These are phyloP conservation scores for Gymnoscopelus microlampas DNA, from an alignment of 2,797 vertebrate species.

Conservation along the genomic window DNA sequence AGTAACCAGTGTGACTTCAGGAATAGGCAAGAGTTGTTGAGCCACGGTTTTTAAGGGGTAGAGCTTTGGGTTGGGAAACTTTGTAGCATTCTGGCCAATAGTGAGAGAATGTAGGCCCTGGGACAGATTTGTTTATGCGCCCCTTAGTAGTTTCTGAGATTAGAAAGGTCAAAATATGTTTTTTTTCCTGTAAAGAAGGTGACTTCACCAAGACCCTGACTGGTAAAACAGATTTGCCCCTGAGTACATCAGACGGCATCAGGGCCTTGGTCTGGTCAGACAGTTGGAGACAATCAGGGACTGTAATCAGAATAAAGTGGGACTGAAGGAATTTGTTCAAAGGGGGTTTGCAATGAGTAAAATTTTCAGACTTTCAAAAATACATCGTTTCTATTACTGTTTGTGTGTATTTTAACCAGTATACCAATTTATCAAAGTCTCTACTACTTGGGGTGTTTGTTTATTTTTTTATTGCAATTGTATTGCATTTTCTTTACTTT, in stretches of 20 bases:
- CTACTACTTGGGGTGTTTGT: slow-evolving; percentile 55
- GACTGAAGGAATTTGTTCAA: slow-evolving; percentile 40
- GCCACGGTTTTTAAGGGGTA: slow-evolving; percentile 57
- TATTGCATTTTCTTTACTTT: slow-evolving; percentile 58
- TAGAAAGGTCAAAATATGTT: slow-evolving; percentile 9
- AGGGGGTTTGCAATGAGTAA: slow-evolving; percentile 62
- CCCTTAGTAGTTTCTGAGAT: slow-evolving; percentile 37
- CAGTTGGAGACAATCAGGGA: slow-evolving; percentile 67
- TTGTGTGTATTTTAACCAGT: slow-evolving; percentile 70
- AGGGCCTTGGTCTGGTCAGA: slow-evolving; percentile 20
- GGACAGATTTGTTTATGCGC: slow-evolving; percentile 57
- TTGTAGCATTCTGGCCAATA: slow-evolving; percentile 73
- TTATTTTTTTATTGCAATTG: slow-evolving; percentile 24
- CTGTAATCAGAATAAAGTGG: slow-evolving; percentile 45
- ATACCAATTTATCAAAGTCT: slow-evolving; percentile 68
- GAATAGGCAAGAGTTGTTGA: slow-evolving; percentile 62
- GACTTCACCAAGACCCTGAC: slow-evolving; percentile 32
- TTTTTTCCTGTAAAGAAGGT: slow-evolving; percentile 28
- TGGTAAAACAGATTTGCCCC: slow-evolving; percentile 26
- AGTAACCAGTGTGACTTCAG: slow-evolving; percentile 68
- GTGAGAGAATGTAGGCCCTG: slow-evolving; percentile 51
- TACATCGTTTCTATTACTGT: slow-evolving; percentile 65
- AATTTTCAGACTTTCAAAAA: slow-evolving; percentile 70
- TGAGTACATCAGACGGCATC: not conserved
- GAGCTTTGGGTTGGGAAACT: slow-evolving; percentile 49